phyloP scores from a whole-genome alignment of 2,797 vertebrate species.

The Cheracebus regulus region DNA sequence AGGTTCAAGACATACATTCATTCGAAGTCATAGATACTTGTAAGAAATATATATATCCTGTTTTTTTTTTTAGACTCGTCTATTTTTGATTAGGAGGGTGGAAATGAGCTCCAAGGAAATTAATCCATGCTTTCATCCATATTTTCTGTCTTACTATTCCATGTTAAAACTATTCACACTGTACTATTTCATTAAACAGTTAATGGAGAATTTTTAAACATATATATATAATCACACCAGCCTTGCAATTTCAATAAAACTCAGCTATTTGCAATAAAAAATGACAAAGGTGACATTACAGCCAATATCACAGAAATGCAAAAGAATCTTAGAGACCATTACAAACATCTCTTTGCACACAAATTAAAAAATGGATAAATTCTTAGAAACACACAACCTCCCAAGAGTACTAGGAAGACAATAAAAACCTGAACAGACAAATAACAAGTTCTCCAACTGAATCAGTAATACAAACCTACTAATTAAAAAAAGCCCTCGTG shows the following conservation, averaged over 20 bases:
- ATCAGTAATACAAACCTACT: too few relatives aligned
- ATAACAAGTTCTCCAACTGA: too few relatives aligned
- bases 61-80: neutral
- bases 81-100: neutral
- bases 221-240: neutral
- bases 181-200: neutral
- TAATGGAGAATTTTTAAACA: neutral
- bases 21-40: neutral
- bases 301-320: too few relatives aligned
- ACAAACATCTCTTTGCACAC: too few relatives aligned
- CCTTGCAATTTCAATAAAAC: neutral
- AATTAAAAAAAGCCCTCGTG: too few relatives aligned
- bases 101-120: neutral
- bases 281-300: too few relatives aligned
- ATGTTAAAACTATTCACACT: neutral
- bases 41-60: neutral
- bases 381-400: too few relatives aligned
- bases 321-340: too few relatives aligned
- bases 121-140: neutral
- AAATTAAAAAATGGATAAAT: too few relatives aligned
- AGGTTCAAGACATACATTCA: neutral
- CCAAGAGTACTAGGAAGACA: too few relatives aligned
- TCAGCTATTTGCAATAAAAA: neutral
- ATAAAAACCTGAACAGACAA: too few relatives aligned
- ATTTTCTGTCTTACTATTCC: neutral